Conservation (phyloP, 2,113 vertebrate genomes). For the Scortum barcoo region DNA sequence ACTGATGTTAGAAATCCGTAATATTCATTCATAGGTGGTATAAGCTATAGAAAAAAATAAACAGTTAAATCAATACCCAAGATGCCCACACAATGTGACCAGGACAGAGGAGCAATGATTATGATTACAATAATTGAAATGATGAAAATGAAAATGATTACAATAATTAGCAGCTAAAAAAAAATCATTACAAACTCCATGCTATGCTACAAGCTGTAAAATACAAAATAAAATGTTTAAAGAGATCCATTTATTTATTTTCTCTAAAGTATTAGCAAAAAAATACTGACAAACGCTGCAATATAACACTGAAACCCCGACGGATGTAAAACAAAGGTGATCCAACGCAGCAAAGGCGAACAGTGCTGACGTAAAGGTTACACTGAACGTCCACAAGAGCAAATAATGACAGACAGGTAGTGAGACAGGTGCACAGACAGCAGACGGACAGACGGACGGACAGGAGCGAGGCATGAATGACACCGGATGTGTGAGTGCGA, state of each 20-base stretch:
- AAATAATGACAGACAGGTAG: not conserved
- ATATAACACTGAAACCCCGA: not conserved
- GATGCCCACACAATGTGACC: not conserved
- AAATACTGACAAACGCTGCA: not conserved
- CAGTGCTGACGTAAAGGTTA: not conserved
- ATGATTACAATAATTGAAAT: too few species aligned
- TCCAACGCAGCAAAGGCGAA: not conserved
- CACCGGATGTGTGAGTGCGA: slow-evolving; percentile 39
- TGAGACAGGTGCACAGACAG: slow-evolving; percentile 13
- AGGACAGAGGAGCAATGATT: not conserved
- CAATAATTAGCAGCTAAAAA: not conserved
- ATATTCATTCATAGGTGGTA: not conserved
- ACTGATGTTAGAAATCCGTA: not conserved
- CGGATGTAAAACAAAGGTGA: not conserved
- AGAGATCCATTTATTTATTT: not conserved
- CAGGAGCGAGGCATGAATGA: slow-evolving; percentile 28
- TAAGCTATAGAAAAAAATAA: not conserved
- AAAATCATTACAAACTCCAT: not conserved
- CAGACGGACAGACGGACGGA: slow-evolving; percentile 13
- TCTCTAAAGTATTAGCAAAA: not conserved
- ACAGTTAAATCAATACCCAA: not conserved
- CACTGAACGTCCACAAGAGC: not conserved
- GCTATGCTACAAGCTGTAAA: not conserved
- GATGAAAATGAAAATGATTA: too few species aligned
- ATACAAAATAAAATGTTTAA: not conserved